These are phyloP conservation scores for Pinctada fucata DNA, from an alignment of 2,888 invertebrate genomes.

Conservation along the genomic window DNA sequence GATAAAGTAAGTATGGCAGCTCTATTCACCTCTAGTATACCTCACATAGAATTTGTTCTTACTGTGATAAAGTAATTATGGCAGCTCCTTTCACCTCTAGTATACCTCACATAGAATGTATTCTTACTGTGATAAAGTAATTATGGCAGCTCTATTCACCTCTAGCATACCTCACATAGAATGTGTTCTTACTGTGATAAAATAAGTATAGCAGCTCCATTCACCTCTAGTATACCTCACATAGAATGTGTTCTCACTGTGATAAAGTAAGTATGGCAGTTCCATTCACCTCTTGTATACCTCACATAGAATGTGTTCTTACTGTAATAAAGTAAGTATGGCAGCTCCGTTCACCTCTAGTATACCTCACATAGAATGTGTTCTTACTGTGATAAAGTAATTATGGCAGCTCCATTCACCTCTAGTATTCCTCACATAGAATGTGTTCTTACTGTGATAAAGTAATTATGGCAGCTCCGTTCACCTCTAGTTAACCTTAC, in stretches of 20 bases:
- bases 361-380: no score
- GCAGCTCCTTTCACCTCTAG: no score
- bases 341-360: no score
- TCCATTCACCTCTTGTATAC: no score
- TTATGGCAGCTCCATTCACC: neutral
- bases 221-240: slow-evolving; percentile 78
- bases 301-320: no score
- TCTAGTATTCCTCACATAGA: neutral
- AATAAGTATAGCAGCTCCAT: slow-evolving; percentile 79
- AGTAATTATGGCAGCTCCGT: neutral
- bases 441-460: neutral
- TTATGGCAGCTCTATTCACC: no score
- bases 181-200: neutral
- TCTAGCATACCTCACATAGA: neutral
- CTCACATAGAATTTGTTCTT: neutral
- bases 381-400: neutral
- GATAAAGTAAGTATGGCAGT: slow-evolving; percentile 63
- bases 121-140: neutral
- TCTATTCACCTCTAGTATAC: no score
- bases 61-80: neutral
- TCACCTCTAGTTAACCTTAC: neutral
- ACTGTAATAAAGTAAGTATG: no score
- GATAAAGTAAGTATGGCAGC: no score
- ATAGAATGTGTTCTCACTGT: slow-evolving; percentile 76
- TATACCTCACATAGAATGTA: neutral